phyloP scores from a whole-genome alignment of 2,113 vertebrate species.

The Pseudopodoces humilis region DNA sequence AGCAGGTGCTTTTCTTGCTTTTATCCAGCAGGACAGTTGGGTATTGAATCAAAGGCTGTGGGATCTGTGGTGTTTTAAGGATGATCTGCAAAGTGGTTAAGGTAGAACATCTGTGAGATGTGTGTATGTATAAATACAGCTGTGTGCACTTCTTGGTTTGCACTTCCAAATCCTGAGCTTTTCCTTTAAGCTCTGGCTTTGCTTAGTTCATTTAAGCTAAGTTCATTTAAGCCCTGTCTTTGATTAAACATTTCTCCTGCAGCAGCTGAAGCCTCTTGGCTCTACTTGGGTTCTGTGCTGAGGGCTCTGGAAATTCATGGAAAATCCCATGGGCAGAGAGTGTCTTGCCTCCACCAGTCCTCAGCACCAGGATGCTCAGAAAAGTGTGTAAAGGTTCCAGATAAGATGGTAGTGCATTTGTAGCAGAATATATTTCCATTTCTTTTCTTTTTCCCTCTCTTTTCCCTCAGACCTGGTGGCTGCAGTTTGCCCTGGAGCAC shows the following conservation, averaged over 20 bases:
- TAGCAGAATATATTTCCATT: neutral
- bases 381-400: neutral
- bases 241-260: neutral
- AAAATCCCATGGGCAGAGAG: neutral
- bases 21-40: neutral
- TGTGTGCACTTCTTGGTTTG: neutral
- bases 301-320: neutral
- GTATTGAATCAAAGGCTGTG: neutral
- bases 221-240: neutral
- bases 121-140: neutral
- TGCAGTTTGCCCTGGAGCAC: neutral
- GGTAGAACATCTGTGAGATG: neutral
- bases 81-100: neutral
- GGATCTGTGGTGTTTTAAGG: neutral
- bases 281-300: neutral
- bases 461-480: neutral
- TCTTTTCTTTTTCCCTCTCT: too few species aligned
- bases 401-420: neutral
- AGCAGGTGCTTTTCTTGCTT: neutral
- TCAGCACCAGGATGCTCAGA: neutral
- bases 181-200: neutral
- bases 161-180: neutral
- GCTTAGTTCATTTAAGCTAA: neutral
- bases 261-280: neutral
- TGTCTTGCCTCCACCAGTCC: neutral